Conservation (phyloP, 2,113 vertebrate species). For the Lichenostomus cassidix region DNA sequence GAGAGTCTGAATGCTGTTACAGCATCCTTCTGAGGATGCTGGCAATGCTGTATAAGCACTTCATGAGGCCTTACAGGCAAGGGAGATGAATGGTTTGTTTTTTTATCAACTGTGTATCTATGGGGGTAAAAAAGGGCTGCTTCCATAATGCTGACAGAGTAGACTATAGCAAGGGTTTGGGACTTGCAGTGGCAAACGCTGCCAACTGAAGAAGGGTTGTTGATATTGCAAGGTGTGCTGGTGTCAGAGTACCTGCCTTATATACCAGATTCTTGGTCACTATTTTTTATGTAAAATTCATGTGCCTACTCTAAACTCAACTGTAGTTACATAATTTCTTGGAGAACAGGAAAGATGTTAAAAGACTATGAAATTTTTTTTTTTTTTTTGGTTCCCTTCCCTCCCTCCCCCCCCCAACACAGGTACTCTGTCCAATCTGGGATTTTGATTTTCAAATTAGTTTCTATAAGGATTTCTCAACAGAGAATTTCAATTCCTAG, state of each 20-base stretch:
- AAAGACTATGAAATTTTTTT: not conserved
- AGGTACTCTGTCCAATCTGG: not conserved
- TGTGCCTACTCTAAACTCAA: not conserved
- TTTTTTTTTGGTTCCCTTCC: not conserved
- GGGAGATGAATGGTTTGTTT: not conserved
- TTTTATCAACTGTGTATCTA: not conserved
- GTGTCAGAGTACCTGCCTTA: not conserved
- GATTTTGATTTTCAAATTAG: not conserved
- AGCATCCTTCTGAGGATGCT: not conserved
- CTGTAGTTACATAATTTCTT: not conserved
- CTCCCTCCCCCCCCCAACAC: rapidly evolving
- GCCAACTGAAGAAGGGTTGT: not conserved
- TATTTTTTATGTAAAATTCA: not conserved
- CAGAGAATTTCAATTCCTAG: not conserved
- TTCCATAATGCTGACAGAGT: not conserved
- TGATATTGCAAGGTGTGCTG: not conserved
- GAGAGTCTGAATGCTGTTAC: not conserved
- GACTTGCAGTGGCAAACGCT: not conserved
- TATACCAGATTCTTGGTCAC: not conserved
- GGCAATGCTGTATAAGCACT: not conserved
- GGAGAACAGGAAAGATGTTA: not conserved
- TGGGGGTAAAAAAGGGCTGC: not conserved
- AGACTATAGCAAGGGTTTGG: not conserved
- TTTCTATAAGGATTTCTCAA: not conserved
- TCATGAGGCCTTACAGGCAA: not conserved